Base-by-base conservation (phyloP, 1,140 invertebrate species). In the Eulimnadia texana region DNA sequence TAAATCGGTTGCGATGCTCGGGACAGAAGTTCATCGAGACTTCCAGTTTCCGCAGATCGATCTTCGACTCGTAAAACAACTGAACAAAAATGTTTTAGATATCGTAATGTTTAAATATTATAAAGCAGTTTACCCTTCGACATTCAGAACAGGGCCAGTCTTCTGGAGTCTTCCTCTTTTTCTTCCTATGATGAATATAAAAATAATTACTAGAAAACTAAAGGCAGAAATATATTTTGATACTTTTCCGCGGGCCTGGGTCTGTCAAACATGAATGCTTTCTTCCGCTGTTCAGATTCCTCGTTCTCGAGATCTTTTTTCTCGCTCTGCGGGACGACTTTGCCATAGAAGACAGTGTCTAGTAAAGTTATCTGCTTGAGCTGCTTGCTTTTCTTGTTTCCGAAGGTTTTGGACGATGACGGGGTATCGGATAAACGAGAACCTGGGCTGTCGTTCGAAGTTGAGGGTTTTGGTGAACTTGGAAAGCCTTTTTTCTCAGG, bases 21-120 rank as follows among this genome's bases (percentile, higher is more conserved):
- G 25, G 16, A 20, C 55, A 57, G 10, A 57, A 57, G 55, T 57
- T 57, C 55, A 57, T 57, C 20, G 55, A 3, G 33, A 57, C 55
- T 13, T 27, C 24, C 24, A 57, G 27, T 57, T 57, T 57, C 16
- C 55, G 28, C 11, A 33, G 20, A 20, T 57, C 55, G 13, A 57
- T 20, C 25, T 33, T 27, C 13, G 55, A 27, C 33, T 33, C 28
- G 9, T 16, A 20, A 57, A 57, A 57, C 27, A 57, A 33, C 55
- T 57, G 27, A 42, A 42, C 3, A 42, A 57, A 16, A 9, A 28
- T 3, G 28, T 20, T 9, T 3, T 3, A 1, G 16, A 53, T 19
- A 20, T 1, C 1, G 19, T 1, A 25, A 9, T 20, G 22, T 16
- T 20, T 20, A 13, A 3, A 13, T 51, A 22, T 51, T 51, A 51